These are phyloP conservation scores for Florisuga fusca DNA, from an alignment of 2,797 vertebrate genomes.

Conservation along the genomic window DNA sequence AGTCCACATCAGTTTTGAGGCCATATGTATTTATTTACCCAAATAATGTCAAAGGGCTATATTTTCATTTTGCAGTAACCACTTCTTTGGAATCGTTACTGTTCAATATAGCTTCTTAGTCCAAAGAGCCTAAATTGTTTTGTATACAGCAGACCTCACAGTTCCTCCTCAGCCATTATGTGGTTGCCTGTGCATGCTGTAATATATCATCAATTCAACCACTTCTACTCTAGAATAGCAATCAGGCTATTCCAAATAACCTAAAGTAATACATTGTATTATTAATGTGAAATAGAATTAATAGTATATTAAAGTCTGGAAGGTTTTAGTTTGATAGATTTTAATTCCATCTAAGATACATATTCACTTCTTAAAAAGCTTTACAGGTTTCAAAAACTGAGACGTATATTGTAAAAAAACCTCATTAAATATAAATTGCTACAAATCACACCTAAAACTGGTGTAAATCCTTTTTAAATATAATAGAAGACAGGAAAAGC, in stretches of 20 bases:
- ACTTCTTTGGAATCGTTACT: neutral
- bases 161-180: neutral
- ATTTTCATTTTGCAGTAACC: neutral
- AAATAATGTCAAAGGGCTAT: neutral
- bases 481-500: neutral
- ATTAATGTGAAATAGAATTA: neutral
- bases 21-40: neutral
- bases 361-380: neutral
- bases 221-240: neutral
- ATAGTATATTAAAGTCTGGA: neutral
- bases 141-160: neutral
- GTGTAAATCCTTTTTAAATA: neutral
- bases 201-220: constrained; percentile 6
- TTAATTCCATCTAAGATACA: neutral
- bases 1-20: neutral
- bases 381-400: neutral
- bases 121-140: neutral
- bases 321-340: neutral
- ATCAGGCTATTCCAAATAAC: neutral
- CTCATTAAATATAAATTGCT: neutral
- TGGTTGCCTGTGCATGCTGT: neutral
- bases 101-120: neutral
- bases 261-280: neutral
- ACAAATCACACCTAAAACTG: neutral
- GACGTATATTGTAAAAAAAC: neutral